Conservation (phyloP, 2,888 invertebrate genomes). For the Portevinia maculata region DNA sequence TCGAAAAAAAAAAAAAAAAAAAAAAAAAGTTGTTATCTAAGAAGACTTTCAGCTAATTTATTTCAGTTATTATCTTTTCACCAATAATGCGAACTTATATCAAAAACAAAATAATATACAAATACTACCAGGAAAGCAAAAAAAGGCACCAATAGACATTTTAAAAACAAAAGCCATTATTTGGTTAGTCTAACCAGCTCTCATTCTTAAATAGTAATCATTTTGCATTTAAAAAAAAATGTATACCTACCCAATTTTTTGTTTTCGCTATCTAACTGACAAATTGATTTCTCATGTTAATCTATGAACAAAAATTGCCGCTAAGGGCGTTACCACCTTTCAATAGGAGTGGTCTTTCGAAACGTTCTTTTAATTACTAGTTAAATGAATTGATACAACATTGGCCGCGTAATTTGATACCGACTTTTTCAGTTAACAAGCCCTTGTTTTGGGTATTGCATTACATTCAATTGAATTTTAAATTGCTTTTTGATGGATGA, state of each 20-base stretch:
- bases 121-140: constrained; percentile 7
- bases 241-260: neutral
- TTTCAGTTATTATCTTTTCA: no score
- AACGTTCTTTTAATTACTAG: neutral
- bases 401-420: constrained; percentile 29
- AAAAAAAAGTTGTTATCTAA: no score
- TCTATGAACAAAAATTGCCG: constrained; percentile 12
- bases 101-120: neutral
- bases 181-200: constrained; percentile 17
- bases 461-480: no score
- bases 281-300: constrained; percentile 59
- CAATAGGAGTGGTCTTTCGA: neutral
- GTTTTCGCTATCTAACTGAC: constrained; percentile 2
- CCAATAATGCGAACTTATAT: no score
- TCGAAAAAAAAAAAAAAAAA: no score
- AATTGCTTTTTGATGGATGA: no score
- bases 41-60: no score
- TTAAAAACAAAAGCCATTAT: neutral
- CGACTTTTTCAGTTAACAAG: neutral
- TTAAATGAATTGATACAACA: constrained; percentile 8
- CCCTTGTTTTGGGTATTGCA: no score
- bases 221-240: no score
- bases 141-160: neutral
- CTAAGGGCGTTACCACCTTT: neutral
- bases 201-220: constrained; percentile 23